phyloP scores from a whole-genome alignment of 2,797 vertebrate species.

The Protonibea diacanthus region DNA sequence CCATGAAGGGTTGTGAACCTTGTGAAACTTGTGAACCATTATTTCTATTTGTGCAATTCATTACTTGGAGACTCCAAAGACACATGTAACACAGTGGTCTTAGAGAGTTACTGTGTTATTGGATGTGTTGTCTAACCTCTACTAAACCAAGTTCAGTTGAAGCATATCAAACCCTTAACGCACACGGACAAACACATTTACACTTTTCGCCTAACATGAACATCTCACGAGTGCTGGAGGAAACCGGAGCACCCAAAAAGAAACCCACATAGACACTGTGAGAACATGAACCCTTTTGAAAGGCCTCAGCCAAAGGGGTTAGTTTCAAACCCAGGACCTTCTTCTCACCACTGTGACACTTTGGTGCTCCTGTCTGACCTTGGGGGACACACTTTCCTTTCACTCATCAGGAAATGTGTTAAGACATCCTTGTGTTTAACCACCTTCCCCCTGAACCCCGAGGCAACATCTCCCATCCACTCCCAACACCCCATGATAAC shows the following conservation, averaged over 20 bases:
- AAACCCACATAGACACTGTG: neutral
- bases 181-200: neutral
- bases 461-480: conserved; percentile 1
- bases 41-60: neutral
- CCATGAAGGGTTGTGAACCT: no score
- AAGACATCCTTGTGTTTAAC: conserved; percentile 8
- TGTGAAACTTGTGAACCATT: neutral
- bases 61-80: neutral
- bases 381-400: neutral
- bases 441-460: neutral
- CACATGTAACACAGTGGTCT: neutral
- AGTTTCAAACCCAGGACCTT: neutral
- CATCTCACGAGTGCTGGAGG: neutral
- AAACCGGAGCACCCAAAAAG: neutral
- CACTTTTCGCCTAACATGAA: neutral
- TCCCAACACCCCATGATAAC: neutral
- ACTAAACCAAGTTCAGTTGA: neutral
- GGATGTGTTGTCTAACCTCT: neutral
- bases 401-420: conserved; percentile 2
- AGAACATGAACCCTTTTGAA: conserved; percentile 5
- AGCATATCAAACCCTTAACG: neutral
- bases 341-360: neutral
- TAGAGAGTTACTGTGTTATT: neutral
- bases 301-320: neutral
- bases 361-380: neutral